These are phyloP conservation scores for Linnaemya tessellans DNA, from an alignment of 2,888 invertebrate species.

Conservation along the genomic window DNA sequence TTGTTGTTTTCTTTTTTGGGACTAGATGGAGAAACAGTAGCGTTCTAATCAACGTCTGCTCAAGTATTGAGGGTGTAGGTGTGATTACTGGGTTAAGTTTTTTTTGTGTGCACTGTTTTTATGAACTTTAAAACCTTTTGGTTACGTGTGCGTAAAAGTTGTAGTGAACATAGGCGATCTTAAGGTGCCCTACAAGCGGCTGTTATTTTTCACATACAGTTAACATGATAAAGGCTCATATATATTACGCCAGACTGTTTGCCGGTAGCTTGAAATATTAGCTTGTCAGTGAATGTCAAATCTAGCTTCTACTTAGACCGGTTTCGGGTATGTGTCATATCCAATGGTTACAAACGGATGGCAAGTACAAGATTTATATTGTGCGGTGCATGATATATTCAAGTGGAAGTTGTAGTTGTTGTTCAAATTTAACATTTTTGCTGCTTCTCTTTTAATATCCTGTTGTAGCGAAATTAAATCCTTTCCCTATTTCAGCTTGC, in stretches of 20 bases:
- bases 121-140: not conserved
- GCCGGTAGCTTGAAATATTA: too few relatives aligned
- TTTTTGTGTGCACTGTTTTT: not conserved
- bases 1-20: not conserved
- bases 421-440: conserved; percentile 3
- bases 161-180: not conserved
- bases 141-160: not conserved
- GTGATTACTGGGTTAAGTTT: not conserved
- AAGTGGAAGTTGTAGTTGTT: not conserved
- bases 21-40: not conserved
- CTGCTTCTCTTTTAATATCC: conserved; percentile 66
- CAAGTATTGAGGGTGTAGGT: not conserved
- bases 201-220: too few relatives aligned
- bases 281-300: too few relatives aligned
- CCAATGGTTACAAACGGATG: not conserved
- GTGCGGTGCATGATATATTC: conserved; percentile 25
- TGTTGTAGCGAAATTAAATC: conserved; percentile 58
- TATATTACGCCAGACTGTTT: too few relatives aligned
- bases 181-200: not conserved
- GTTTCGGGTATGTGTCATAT: too few relatives aligned
- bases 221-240: too few relatives aligned
- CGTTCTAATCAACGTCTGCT: conserved; percentile 30
- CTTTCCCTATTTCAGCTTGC: conserved; percentile 39
- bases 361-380: conserved; percentile 1
- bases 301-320: too few relatives aligned